Conservation (phyloP, 1,140 invertebrate species). For the Polyergus mexicanus region DNA sequence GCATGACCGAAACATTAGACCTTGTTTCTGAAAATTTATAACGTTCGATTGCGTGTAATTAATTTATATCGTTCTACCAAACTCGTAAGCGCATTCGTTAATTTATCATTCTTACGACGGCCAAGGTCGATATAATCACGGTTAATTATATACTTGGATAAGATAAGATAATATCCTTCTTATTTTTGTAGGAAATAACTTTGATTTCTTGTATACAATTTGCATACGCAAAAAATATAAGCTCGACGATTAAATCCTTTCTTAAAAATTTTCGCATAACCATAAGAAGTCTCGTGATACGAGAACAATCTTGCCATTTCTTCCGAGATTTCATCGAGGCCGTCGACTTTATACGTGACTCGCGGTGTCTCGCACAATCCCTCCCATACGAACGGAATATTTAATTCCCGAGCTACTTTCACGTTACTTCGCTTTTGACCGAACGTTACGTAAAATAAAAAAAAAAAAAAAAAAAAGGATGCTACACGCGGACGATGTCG, state of each 20-base stretch:
- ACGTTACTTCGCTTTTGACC: slow-evolving; percentile 62
- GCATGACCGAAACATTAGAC: background rate
- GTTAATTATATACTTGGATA: slow-evolving; percentile 26
- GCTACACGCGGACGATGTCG: slow-evolving; percentile 44
- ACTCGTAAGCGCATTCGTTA: background rate
- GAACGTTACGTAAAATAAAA: slow-evolving; percentile 54
- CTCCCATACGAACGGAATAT: slow-evolving; percentile 48
- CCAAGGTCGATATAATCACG: background rate
- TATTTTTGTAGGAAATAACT: background rate
- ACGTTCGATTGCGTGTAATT: background rate
- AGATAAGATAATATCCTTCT: slow-evolving; percentile 22
- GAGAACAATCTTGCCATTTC: slow-evolving; percentile 52
- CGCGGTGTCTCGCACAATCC: slow-evolving; percentile 44
- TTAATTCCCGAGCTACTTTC: slow-evolving; percentile 64
- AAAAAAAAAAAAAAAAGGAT: slow-evolving; percentile 38
- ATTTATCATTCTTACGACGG: background rate
- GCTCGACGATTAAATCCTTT: slow-evolving; percentile 11
- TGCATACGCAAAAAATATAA: background rate
- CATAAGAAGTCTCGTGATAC: slow-evolving; percentile 30
- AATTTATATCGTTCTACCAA: background rate
- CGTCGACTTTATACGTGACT: slow-evolving; percentile 40
- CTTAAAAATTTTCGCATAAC: slow-evolving; percentile 40
- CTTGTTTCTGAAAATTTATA: background rate
- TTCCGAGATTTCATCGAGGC: slow-evolving; percentile 54
- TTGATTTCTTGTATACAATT: background rate